Evolutionary conservation across 2,797 vertebrate genomes (phyloP).

Genomic region (Oreonectes daqikongensis): DNA sequence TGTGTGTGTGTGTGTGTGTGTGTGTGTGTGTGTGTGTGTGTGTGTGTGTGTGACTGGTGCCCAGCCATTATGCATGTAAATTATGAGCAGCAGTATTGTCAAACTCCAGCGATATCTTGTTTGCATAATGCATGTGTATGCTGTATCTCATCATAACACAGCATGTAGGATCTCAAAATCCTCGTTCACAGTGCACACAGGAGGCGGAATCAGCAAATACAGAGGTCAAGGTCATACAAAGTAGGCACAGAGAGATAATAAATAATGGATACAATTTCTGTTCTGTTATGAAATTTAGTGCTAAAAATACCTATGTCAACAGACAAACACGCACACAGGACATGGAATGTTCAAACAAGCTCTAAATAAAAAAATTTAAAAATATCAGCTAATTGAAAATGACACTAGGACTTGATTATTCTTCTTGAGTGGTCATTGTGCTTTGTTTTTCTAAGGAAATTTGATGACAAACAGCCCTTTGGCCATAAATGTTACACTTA

Average conservation of each 20-base stretch:
- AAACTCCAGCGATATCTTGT: conserved; percentile 7
- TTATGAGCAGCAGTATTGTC: conserved; percentile 6
- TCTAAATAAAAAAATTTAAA: too few relatives aligned
- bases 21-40: too few relatives aligned
- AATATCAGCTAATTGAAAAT: too few relatives aligned
- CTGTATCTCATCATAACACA: not conserved
- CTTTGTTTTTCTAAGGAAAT: too few relatives aligned
- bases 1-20: too few relatives aligned
- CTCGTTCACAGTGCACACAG: not conserved
- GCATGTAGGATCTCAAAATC: not conserved
- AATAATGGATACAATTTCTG: not conserved
- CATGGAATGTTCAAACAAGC: too few relatives aligned
- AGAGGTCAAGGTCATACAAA: not conserved
- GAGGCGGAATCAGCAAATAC: not conserved
- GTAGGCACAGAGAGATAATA: not conserved
- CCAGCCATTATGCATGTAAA: conserved; percentile 3
- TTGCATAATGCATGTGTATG: not conserved
- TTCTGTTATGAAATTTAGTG: not conserved
- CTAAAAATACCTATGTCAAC: not conserved
- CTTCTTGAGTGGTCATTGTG: too few relatives aligned
- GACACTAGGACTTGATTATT: too few relatives aligned
- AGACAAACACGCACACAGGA: not conserved
- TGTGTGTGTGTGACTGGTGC: not conserved
- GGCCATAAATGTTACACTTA: too few relatives aligned
- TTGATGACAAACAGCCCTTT: too few relatives aligned